Base-by-base conservation (phyloP, 2,888 invertebrate species). In the Philaethria dido region DNA sequence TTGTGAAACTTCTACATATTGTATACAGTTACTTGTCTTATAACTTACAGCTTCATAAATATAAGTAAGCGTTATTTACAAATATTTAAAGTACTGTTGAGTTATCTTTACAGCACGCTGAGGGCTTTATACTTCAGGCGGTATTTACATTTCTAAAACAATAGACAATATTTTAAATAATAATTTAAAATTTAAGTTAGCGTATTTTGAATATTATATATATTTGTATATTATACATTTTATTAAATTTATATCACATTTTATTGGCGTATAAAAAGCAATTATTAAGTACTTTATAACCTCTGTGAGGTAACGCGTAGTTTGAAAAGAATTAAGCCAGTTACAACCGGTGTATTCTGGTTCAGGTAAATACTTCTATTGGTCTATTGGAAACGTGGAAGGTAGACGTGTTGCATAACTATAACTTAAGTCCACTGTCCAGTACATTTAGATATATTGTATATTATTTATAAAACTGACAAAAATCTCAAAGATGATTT, bases 351-450 rank as follows among this genome's bases (percentile, higher is more conserved):
- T 81, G 76, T 48, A 55, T 70, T 79, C 84, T 78, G 78, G 84
- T 78, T 72, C 52, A 13, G 68, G 33, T 73, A 72, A 69, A 76
- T 77, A 78, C 74, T 77, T 78, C 74, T 77, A 71, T 72, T 75
- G 76, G 72, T 52, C 20, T 42, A 39, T 72, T 77, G 83, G 85
- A 84, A 86, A 85, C 78, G 74, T 82, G 77, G 80, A 78, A 79
- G 78, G 81, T 77, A 77, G 79, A 72, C 72, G 68, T 66, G 73
- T 87, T 88, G 83, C 85, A 82, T 88, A 87, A 88, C 79, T 68
- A 33, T 50, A 52, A 52, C 16, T 55, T 55, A 65, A 33, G 48
- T 57, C 16, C 11, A n/a, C 18, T 16, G n/a, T 18, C 48, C 64
- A 59, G 47, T 18, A n/a, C 6, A n/a, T 33, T 5, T 29, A 14